Percentiles rank a stretch among this genome's conserved stretches.
Conservation (phyloP, 2,888 invertebrate species). For the Nasonia oneida region DNA sequence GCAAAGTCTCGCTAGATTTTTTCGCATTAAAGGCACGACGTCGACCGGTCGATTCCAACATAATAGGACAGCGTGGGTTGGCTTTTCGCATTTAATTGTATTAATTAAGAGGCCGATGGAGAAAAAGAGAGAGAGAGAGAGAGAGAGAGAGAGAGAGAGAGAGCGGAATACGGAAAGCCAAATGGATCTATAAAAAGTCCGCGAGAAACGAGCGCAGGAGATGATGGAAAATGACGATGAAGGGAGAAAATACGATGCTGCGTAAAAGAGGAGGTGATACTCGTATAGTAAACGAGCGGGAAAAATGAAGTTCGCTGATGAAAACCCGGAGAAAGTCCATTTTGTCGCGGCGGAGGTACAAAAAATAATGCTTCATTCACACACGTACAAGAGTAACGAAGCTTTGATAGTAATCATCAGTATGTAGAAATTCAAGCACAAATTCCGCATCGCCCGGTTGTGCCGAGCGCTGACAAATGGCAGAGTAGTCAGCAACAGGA, state of each 20-base stretch:
- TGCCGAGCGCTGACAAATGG: not conserved
- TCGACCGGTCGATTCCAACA: not conserved
- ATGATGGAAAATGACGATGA: conserved; percentile 11
- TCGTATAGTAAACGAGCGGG: not conserved
- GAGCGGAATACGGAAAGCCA: not conserved
- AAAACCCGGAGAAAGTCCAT: not conserved
- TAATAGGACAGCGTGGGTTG: not conserved
- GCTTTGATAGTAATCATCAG: too few relatives aligned
- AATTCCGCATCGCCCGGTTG: too few relatives aligned
- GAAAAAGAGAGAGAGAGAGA: not conserved
- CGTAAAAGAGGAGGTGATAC: not conserved
- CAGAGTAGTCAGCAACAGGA: not conserved
- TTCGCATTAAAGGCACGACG: not conserved
- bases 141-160: conserved; percentile 7
- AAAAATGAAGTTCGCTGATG: not conserved
- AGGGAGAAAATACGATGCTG: conserved; percentile 1
- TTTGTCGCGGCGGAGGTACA: not conserved
- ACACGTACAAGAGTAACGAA: too few relatives aligned
- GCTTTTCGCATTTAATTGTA: not conserved
- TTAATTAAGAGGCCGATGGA: conserved; percentile 35
- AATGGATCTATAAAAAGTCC: conserved; percentile 28
- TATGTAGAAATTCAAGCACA: too few relatives aligned
- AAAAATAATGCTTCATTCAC: too few relatives aligned
- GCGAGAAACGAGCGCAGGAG: conserved; percentile 15
- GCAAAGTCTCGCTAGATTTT: not conserved